Base-by-base conservation (phyloP, 2,113 vertebrate species). In the Dicaeum eximium region DNA sequence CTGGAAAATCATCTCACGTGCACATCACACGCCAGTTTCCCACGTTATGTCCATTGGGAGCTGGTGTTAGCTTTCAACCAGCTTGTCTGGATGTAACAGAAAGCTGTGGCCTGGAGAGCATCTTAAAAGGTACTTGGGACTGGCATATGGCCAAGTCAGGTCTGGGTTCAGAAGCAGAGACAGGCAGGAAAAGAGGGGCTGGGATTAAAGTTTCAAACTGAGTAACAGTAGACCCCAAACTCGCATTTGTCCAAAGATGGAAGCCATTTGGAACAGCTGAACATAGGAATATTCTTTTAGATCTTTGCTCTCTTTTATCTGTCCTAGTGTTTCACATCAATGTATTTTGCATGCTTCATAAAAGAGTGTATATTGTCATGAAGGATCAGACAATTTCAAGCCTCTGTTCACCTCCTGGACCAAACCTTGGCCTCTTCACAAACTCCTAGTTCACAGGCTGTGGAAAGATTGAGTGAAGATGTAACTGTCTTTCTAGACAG, bases 11-110 rank as follows among this genome's bases (percentile, higher is more conserved):
- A 30, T 33, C 33, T 79, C 50, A 56, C 23, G 8, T n/a, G 33
- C 33, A 42, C 30, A 42, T n/a, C 3, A 13, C 13, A 45, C 0
- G 0, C 15, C 40, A 31, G 28, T 27, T 56, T 86, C 28, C 40
- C 38, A 27, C 18, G 45, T 21, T 45, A 58, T 0, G 1, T 25
- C 38, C 42, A 3, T 1, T 23, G 30, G 54, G 44, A 86, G 10
- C 7, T 69, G 35, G 35, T 65, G 22, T 12, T 69, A 33, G 38
- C 28, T 81, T 73, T 57, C 3, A 7, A 47, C 7, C n/a, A 56
- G 22, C 42, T 92, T 5, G 2, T 31, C 50, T 61, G 23, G 42
- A 61, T 5, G 1, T 13, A 18, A 47, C 47, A 57, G 61, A 66
- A 86, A 53, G 27, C 57, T 44, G 50, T 30, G 8, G 24, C 14